These are phyloP conservation scores for Labeo calbasu DNA, from an alignment of 2,797 vertebrate species.

Conservation along the genomic window DNA sequence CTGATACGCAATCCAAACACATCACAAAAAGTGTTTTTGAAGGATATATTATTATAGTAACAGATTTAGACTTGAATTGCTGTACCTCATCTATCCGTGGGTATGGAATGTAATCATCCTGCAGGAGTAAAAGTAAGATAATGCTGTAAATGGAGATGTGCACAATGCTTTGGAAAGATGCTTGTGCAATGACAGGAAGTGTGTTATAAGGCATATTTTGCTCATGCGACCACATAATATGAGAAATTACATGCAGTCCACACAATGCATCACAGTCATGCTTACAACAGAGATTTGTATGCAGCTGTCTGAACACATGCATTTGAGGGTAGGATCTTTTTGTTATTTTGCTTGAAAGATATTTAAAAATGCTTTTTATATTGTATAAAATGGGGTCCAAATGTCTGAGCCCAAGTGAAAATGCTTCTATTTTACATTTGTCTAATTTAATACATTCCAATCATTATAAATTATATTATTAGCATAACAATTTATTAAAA, in stretches of 20 bases:
- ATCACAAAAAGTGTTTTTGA: background rate
- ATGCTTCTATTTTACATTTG: background rate
- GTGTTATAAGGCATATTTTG: constrained; percentile 1
- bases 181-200: background rate
- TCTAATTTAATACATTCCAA: background rate
- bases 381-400: background rate
- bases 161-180: background rate
- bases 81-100: constrained; percentile 91
- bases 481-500: background rate
- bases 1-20: background rate
- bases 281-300: background rate
- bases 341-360: background rate
- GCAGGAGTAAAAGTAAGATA: constrained; percentile 58
- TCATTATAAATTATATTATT: background rate
- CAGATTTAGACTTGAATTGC: too few species aligned
- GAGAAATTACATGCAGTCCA: constrained; percentile 28
- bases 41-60: background rate
- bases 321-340: background rate
- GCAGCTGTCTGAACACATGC: constrained; percentile 20
- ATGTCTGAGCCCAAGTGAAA: background rate
- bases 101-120: constrained; percentile 93
- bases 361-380: background rate
- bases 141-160: constrained; percentile 17
- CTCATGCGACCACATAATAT: constrained; percentile 21
- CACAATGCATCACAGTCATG: constrained; percentile 8